Conservation (phyloP, 2,113 vertebrate species). For the Aptenodytes forsteri region DNA sequence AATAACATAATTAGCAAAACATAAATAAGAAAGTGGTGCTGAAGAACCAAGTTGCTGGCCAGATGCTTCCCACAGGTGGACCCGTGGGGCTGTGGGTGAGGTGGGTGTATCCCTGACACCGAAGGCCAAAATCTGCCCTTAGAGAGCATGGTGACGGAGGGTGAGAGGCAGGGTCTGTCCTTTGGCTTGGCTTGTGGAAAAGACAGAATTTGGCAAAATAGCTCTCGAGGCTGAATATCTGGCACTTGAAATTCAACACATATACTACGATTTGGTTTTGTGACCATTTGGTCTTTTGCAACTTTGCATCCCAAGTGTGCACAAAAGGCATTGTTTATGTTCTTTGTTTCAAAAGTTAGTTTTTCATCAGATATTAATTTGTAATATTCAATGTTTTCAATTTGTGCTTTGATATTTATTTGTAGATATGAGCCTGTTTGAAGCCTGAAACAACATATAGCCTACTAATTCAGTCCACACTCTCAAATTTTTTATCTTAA, state of each 20-base stretch:
- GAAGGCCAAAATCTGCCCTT: background rate
- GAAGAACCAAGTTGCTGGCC: background rate
- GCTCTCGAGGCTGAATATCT: background rate
- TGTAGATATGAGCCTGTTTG: background rate
- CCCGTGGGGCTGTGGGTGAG: background rate
- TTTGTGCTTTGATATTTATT: background rate
- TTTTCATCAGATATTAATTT: background rate
- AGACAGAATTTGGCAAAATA: background rate
- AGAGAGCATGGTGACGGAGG: background rate
- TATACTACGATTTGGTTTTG: background rate
- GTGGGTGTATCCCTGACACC: background rate
- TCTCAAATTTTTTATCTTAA: background rate
- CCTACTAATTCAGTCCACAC: background rate
- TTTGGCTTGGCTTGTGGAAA: background rate
- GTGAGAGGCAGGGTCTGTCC: background rate
- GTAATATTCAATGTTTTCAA: background rate
- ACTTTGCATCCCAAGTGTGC: background rate
- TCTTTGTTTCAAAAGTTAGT: background rate
- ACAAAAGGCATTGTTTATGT: background rate
- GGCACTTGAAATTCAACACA: background rate
- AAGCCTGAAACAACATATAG: background rate
- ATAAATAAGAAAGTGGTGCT: background rate
- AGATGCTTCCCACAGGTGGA: background rate
- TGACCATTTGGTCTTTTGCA: background rate
- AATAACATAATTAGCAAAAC: slow-evolving; percentile 32